Evolutionary conservation across 1,140 invertebrate genomes (phyloP), one percentile per base, ranked within the genome.

Genomic region (Lepidostoma basale): DNA sequence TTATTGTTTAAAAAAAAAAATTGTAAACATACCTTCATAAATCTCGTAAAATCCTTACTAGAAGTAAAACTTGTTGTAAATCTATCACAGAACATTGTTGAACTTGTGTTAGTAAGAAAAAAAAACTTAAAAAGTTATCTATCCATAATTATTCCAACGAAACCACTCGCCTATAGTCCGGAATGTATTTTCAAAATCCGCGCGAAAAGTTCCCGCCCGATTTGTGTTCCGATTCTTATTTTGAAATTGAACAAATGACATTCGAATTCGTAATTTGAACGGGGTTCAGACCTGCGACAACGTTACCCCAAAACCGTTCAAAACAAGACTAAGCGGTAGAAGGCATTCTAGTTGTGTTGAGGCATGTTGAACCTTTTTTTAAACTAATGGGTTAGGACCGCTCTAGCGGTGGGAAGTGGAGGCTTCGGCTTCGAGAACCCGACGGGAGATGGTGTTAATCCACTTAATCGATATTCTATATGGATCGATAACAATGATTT

Each of bases 161-260:
- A n/a, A 36, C 14, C 33, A n/a, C 33, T 9, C 33, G 33, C 33
- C 33, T n/a, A n/a, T n/a, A n/a, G n/a, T n/a, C n/a, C n/a, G n/a
- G 33, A 1, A 2, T 36, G 10, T 12, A 36, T 6, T 49, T 49
- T 49, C 22, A 49, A 49, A 49, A 49, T 12, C 45, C 45, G 45
- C 45, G 45, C 45, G 22, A 49, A 49, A 49, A 3, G 20, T 49
- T 47, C 45, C 45, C 45, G 45, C 45, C 45, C 20, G 44, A 14
- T 20, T 22, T 22, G 44, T 20, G 9, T 47, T 20, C 44, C 16
- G 23, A 49, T 22, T 18, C 45, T 49, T 49, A 22, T 49, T 49
- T 49, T 49, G 45, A 49, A 49, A 49, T 22, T 49, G n/a, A 23
- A 23, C 18, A 49, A 49, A 22, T 22, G 45, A 49, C 45, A 23